Conservation (phyloP, 23 tunicate species). For the Ascidia mentula region DNA sequence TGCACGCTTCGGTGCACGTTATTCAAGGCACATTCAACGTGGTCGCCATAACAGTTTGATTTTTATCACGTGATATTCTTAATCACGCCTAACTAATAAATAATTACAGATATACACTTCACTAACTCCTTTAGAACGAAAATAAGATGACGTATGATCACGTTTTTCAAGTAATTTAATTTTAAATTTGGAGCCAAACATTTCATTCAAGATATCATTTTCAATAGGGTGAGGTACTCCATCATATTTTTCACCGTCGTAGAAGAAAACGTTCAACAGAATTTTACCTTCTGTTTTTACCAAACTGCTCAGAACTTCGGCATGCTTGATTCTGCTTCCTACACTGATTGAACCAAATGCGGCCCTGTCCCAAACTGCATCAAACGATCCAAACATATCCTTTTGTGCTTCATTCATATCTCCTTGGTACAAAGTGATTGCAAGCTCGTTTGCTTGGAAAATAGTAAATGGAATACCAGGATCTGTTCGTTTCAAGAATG, state of each 20-base stretch:
- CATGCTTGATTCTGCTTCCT: slow-evolving; percentile 16
- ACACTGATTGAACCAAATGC: slow-evolving; percentile 44
- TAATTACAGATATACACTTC: too few species aligned
- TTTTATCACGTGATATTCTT: too few species aligned
- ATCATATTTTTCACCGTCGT: slow-evolving; percentile 21
- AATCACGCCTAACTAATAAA: too few species aligned
- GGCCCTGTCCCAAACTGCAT: slow-evolving; percentile 69
- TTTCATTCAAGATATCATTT: too few species aligned
- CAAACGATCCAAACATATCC: slow-evolving; percentile 53
- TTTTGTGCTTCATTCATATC: slow-evolving; percentile 41
- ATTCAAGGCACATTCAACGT: too few species aligned
- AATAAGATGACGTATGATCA: too few species aligned
- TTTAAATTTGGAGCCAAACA: too few species aligned
- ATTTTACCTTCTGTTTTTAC: slow-evolving; percentile 26
- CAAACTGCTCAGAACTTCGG: slow-evolving; percentile 26
- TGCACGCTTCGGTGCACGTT: too few species aligned
- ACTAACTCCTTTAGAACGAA: too few species aligned
- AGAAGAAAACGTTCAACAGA: slow-evolving; percentile 18
- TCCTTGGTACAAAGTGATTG: slow-evolving; percentile 57
- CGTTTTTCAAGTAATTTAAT: too few species aligned
- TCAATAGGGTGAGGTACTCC: slow-evolving; percentile 53
- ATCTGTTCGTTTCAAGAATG: neutral
- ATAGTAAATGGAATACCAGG: neutral
- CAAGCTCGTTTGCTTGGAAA: slow-evolving; percentile 26
- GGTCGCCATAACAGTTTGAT: too few species aligned